These are phyloP conservation scores for Brevimyrus niger DNA, from an alignment of 2,113 vertebrate species.

Conservation along the genomic window DNA sequence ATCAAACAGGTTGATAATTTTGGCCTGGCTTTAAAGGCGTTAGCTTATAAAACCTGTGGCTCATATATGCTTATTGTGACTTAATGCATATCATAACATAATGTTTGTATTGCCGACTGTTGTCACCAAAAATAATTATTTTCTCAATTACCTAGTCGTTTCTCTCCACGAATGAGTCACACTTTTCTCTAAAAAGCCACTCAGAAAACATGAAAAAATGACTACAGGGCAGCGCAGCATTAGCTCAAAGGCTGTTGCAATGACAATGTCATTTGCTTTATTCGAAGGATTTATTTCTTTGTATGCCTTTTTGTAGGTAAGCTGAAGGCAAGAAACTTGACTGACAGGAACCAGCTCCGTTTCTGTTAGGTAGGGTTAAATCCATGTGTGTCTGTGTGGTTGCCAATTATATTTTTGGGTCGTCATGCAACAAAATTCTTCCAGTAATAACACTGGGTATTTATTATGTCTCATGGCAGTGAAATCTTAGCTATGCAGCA, in stretches of 20 bases:
- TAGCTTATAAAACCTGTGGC: background rate
- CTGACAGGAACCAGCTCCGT: slow-evolving; percentile 8
- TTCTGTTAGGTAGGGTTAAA: background rate
- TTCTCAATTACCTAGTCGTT: background rate
- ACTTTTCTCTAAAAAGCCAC: background rate
- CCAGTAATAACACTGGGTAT: background rate
- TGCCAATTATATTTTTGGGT: background rate
- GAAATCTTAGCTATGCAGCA: background rate
- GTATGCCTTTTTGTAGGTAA: slow-evolving; percentile 48
- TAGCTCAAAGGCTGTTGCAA: background rate
- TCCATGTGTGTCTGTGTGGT: background rate
- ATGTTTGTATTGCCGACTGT: background rate
- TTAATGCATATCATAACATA: background rate
- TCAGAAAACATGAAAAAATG: background rate
- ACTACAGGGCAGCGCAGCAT: background rate
- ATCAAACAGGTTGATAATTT: background rate
- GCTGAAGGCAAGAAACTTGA: slow-evolving; percentile 43
- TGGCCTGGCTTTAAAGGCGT: background rate
- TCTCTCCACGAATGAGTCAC: background rate
- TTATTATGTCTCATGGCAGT: background rate
- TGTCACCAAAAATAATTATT: background rate
- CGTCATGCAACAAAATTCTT: background rate
- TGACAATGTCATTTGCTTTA: slow-evolving; percentile 12
- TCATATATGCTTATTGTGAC: background rate
- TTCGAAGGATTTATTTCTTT: slow-evolving; percentile 21